Evolutionary conservation across 2,113 vertebrate species (phyloP).

Genomic region (Alaudala cheleensis): DNA sequence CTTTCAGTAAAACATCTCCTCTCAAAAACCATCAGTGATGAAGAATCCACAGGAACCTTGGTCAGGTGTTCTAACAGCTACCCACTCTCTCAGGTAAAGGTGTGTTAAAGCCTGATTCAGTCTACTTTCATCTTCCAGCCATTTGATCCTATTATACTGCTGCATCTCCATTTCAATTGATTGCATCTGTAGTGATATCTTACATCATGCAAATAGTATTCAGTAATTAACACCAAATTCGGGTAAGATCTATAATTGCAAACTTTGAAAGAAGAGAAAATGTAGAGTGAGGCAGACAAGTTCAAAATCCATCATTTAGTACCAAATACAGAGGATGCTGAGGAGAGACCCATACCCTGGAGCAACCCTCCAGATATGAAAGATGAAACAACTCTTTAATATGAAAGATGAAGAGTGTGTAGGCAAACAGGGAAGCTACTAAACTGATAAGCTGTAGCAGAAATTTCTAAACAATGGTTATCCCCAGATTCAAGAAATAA

Average conservation of each 20-base stretch:
- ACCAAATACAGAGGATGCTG: background rate
- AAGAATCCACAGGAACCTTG: background rate
- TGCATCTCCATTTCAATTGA: conserved; percentile 11
- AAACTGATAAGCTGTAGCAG: background rate
- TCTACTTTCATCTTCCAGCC: background rate
- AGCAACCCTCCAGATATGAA: background rate
- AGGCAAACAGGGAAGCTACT: background rate
- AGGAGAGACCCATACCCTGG: background rate
- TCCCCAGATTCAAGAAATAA: background rate
- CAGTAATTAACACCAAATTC: conserved; percentile 17
- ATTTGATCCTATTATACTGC: conserved; percentile 25
- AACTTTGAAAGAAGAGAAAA: background rate
- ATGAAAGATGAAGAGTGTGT: background rate
- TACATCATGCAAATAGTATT: background rate
- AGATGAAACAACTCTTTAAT: background rate
- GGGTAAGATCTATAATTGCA: background rate
- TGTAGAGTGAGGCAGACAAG: background rate
- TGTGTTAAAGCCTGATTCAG: background rate
- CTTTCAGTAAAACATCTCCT: background rate
- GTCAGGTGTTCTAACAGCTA: background rate
- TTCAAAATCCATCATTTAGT: background rate
- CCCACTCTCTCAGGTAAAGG: background rate
- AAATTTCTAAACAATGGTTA: background rate
- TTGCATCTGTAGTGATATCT: background rate
- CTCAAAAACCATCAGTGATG: background rate